A percentile compares a stretch with the other conserved stretches of the same genome.
These are phyloP conservation scores for Phocides pigmalion DNA, from an alignment of 1,140 invertebrate genomes.

Conservation along the genomic window DNA sequence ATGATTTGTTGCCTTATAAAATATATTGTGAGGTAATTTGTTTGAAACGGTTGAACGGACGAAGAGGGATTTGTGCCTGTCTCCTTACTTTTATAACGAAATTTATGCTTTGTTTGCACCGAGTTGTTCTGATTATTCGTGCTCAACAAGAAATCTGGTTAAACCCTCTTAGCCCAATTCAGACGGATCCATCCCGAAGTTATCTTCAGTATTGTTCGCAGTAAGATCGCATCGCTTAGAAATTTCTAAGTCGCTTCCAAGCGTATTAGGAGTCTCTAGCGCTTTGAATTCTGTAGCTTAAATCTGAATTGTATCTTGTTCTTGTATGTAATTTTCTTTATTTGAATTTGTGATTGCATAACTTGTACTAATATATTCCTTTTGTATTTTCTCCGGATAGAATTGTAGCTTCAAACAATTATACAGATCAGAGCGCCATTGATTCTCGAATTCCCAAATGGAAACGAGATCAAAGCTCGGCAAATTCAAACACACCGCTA, in stretches of 20 bases:
- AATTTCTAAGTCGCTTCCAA: conserved; percentile 27
- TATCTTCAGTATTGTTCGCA: conserved; percentile 26
- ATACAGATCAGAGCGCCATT: conserved; percentile 24
- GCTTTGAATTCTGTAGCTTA: neutral
- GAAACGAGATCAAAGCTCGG: conserved; percentile 19
- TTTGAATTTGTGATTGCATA: neutral
- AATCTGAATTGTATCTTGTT: neutral
- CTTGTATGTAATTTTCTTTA: conserved; percentile 2
- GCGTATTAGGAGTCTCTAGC: conserved; percentile 21
- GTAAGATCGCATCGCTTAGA: conserved; percentile 26
- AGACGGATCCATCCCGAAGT: conserved; percentile 17
- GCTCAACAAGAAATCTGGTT: conserved; percentile 34
- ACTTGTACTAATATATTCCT: conserved; percentile 1
- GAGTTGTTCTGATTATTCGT: conserved; percentile 35
- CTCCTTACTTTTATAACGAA: conserved; percentile 37
- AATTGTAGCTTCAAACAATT: conserved; percentile 19
- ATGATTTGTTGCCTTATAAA: conserved; percentile 54
- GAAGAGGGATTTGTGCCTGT: conserved; percentile 43
- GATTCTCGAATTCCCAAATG: conserved; percentile 12
- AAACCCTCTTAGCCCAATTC: conserved; percentile 27
- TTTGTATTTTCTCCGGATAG: neutral
- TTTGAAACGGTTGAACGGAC: conserved; percentile 35
- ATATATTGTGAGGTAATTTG: conserved; percentile 53
- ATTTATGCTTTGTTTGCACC: conserved; percentile 36
- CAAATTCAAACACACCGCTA: conserved; percentile 22